Evolutionary conservation across 2,113 vertebrate species (phyloP).

Genomic region (Hydrochoerus hydrochaeris): DNA sequence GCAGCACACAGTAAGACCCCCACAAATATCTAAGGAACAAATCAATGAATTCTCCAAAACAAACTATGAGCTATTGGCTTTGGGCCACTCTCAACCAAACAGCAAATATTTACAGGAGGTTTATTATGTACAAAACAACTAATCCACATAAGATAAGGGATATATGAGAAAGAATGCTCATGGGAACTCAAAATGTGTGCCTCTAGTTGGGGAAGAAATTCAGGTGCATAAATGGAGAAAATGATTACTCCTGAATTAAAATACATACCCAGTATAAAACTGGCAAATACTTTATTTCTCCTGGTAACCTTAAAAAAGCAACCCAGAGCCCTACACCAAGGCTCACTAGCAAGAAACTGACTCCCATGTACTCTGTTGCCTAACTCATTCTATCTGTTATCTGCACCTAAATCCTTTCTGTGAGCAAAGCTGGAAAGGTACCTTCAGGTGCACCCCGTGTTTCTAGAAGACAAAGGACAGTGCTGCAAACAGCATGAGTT

Average conservation of each 20-base stretch:
- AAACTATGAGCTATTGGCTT: not conserved
- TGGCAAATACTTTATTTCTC: not conserved
- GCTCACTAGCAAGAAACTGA: not conserved
- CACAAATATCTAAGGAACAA: not conserved
- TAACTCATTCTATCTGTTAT: not conserved
- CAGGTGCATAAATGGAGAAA: not conserved
- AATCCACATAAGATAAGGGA: not conserved
- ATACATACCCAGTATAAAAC: not conserved
- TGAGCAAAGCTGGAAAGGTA: not conserved
- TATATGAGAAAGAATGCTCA: not conserved
- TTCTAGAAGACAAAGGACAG: not conserved
- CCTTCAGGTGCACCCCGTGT: not conserved
- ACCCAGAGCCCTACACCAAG: not conserved
- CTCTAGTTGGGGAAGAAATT: not conserved
- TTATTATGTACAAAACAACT: constrained; percentile 57
- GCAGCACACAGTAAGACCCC: not conserved
- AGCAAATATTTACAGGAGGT: not conserved
- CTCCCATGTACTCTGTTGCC: not conserved
- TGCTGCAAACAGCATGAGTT: not conserved
- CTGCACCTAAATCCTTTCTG: not conserved
- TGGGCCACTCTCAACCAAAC: not conserved
- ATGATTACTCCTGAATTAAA: constrained; percentile 30
- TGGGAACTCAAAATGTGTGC: not conserved
- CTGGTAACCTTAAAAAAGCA: not conserved
- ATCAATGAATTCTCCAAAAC: constrained; percentile 12